A percentile compares a stretch with the other conserved stretches of the same genome.
Evolutionary conservation across 1,140 invertebrate genomes (phyloP).

Genomic region (Drosophila novamexicana): DNA sequence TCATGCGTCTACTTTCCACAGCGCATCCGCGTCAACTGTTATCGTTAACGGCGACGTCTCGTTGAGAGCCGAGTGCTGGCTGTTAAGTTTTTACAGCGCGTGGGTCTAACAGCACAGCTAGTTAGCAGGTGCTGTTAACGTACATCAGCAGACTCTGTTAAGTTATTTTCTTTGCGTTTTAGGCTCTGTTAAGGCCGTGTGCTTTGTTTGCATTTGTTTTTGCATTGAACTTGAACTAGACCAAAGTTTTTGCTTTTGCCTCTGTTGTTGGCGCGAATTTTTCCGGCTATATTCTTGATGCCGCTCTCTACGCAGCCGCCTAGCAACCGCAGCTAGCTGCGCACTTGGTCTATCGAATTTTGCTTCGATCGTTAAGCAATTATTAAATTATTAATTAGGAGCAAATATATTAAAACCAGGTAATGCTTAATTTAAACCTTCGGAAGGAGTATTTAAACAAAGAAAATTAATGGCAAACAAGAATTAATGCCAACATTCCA

Average conservation of each 20-base stretch:
- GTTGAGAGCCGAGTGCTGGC: not conserved
- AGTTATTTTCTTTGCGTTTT: slow-evolving; percentile 1
- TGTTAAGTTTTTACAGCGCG: not conserved
- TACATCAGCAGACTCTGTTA: not conserved
- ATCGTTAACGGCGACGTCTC: not conserved
- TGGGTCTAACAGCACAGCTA: not conserved
- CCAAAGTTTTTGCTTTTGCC: slow-evolving; percentile 13
- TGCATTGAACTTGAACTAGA: slow-evolving; percentile 71
- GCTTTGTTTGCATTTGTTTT: slow-evolving; percentile 24
- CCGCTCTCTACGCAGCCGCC: not conserved
- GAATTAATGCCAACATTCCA: no score
- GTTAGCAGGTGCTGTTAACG: not conserved
- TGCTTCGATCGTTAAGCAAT: not conserved
- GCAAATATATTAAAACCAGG: no score
- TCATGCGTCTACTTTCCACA: not conserved
- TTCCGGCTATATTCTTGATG: not conserved
- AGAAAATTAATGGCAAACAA: no score
- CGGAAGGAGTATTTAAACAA: no score
- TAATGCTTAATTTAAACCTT: no score
- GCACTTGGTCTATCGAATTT: not conserved
- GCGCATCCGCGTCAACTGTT: not conserved
- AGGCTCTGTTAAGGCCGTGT: slow-evolving; percentile 12
- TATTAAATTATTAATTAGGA: no score
- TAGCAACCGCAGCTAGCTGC: no score
- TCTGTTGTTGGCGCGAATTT: not conserved